Evolutionary conservation across 92 coral and sea anemone species (phyloP).

Genomic region (Porites cylindrica): DNA sequence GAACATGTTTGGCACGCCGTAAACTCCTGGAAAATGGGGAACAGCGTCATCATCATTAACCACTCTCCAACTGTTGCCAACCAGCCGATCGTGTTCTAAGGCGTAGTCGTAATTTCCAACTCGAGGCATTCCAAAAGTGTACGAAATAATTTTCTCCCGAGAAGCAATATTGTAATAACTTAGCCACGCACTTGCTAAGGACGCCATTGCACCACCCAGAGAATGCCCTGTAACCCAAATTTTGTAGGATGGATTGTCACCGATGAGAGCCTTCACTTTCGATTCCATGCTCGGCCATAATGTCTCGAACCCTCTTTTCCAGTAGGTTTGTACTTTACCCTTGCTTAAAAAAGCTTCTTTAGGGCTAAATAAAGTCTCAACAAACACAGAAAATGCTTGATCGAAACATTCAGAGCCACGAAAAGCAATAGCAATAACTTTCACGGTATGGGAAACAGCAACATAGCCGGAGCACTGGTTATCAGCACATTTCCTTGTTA

Average conservation of each 20-base stretch:
- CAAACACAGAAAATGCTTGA: constrained; percentile 31
- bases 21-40: constrained; percentile 45
- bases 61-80: constrained; percentile 62
- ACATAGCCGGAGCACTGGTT: constrained; percentile 68
- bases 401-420: constrained; percentile 54
- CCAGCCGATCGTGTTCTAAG: constrained; percentile 53
- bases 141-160: constrained; percentile 35
- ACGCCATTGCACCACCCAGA: constrained; percentile 56
- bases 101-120: constrained; percentile 60
- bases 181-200: constrained; percentile 42
- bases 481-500: constrained; percentile 57
- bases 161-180: constrained; percentile 17
- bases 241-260: constrained; percentile 20
- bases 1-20: background rate
- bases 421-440: constrained; percentile 63
- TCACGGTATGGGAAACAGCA: constrained; percentile 62
- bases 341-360: constrained; percentile 36
- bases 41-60: constrained; percentile 49
- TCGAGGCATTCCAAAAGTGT: constrained; percentile 63
- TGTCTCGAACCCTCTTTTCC: constrained; percentile 42
- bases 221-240: constrained; percentile 58
- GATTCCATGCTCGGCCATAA: constrained; percentile 32
- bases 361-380: constrained; percentile 42
- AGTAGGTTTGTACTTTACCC: constrained; percentile 71
- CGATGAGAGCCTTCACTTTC: constrained; percentile 26